These are phyloP conservation scores for Epinephelus malabaricus DNA, from an alignment of 2,797 vertebrate species.

Conservation along the genomic window DNA sequence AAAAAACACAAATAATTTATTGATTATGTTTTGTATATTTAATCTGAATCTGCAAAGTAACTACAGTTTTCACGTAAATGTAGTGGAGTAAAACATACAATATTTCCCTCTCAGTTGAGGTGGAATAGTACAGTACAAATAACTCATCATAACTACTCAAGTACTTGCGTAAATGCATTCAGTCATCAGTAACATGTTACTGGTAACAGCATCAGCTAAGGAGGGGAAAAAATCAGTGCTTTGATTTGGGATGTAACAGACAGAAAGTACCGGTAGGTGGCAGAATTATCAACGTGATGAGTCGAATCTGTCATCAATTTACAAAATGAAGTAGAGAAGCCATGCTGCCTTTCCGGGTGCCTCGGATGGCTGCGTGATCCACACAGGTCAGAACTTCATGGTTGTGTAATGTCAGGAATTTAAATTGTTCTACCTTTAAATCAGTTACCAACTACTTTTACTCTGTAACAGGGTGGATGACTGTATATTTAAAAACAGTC, in stretches of 20 bases:
- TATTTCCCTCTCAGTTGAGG: no score
- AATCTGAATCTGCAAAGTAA: no score
- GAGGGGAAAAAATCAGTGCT: neutral
- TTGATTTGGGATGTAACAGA: neutral
- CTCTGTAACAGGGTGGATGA: accelerated
- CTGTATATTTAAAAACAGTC: neutral
- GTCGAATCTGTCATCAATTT: neutral
- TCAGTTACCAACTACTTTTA: accelerated
- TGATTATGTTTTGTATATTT: no score
- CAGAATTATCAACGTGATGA: neutral
- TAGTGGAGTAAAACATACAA: no score
- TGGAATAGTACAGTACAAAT: no score
- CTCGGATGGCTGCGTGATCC: no score
- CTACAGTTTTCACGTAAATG: no score
- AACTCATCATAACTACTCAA: no score
- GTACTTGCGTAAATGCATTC: neutral
- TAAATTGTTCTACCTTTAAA: accelerated
- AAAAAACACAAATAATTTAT: no score
- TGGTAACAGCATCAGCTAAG: no score
- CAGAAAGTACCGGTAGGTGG: slow-evolving; percentile 21
- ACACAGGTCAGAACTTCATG: accelerated
- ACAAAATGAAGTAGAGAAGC: slow-evolving; percentile 36
- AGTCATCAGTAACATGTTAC: neutral
- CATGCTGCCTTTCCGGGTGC: no score
- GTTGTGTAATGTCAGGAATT: accelerated